A percentile compares a stretch with the other conserved stretches of the same genome.
These are phyloP conservation scores for Azemiops feae DNA, from an alignment of 2,113 vertebrate species.

Conservation along the genomic window DNA sequence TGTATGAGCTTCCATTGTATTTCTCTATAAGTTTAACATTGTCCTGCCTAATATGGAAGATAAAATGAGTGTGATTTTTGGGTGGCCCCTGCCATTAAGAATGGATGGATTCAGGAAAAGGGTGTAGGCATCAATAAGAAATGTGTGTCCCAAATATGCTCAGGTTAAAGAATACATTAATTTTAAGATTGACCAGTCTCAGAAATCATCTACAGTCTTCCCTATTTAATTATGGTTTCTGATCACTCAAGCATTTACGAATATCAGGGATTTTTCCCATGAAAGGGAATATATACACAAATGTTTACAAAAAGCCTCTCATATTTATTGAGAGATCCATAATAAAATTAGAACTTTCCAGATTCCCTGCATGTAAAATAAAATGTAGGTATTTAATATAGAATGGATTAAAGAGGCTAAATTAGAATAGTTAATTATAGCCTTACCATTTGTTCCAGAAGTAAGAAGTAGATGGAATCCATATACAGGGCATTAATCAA, in stretches of 20 bases:
- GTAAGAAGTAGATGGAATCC: constrained; percentile 64
- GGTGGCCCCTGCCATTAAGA: background rate
- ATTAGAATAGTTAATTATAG: constrained; percentile 53
- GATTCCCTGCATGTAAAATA: background rate
- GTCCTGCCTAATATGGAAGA: background rate
- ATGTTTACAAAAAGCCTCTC: background rate
- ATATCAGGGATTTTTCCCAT: background rate
- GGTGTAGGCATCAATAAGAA: background rate
- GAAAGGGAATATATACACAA: rapidly evolving
- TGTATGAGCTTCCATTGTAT: background rate
- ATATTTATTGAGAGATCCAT: background rate
- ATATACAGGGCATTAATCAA: constrained; percentile 59
- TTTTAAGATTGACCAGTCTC: background rate
- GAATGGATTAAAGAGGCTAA: constrained; percentile 65
- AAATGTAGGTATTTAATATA: constrained; percentile 49
- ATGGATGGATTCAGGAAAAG: background rate
- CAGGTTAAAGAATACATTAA: background rate
- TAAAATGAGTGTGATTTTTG: background rate
- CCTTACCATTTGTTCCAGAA: constrained; percentile 58
- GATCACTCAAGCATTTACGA: background rate
- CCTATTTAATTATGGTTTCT: background rate
- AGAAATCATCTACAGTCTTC: background rate
- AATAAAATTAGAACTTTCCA: background rate
- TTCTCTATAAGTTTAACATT: background rate
- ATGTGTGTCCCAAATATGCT: background rate